Evolutionary conservation across 2,113 vertebrate species (phyloP), one percentile per base, ranked within the genome.

Genomic region (Cebus imitator): DNA sequence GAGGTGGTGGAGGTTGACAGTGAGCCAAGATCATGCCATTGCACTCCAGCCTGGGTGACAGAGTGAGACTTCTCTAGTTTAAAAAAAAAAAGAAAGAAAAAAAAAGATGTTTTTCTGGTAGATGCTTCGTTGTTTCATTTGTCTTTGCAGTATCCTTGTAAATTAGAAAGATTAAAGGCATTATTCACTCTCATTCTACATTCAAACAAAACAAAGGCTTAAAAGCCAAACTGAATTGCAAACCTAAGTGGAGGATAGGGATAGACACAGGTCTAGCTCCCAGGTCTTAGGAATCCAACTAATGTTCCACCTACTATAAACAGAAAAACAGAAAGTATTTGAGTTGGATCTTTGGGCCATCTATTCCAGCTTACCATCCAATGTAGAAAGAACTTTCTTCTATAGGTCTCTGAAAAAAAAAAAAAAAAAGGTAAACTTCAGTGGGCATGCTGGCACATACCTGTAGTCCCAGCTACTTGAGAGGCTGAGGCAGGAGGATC

Each of bases 81-180:
- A 64, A 64, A 64, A 61, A 61, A 12, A 30, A 64, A 30, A 12
- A 64, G 30, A 61, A 12, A 30, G 30, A 30, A 12, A 21, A 89
- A 27, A 27, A 48, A 4, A 73, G 50, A 55, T 81, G 43, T 82
- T 95, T 89, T 89, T 50, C 82, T 61, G 58, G 50, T 85, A 61
- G 5, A 84, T 81, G 57, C 48, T 76, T 52, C 30, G 9, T 45
- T 27, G 11, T 93, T 96, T 93, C 76, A 84, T 90, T 91, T 90
- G 72, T 68, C 81, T 83, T 88, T 81, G 48, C 5, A 3, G 6
- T 70, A 85, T 52, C 57, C 43, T 94, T 73, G 57, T 89, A 50
- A 93, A 64, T 82, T 82, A 70, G 16, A 86, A 94, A 91, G 14
- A 35, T 81, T 75, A 86, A 85, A 82, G 50, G 50, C 86, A 82